Evolutionary conservation across 2,113 vertebrate species (phyloP), one percentile per base, ranked within the genome.

Genomic region (Panurus biarmicus): DNA sequence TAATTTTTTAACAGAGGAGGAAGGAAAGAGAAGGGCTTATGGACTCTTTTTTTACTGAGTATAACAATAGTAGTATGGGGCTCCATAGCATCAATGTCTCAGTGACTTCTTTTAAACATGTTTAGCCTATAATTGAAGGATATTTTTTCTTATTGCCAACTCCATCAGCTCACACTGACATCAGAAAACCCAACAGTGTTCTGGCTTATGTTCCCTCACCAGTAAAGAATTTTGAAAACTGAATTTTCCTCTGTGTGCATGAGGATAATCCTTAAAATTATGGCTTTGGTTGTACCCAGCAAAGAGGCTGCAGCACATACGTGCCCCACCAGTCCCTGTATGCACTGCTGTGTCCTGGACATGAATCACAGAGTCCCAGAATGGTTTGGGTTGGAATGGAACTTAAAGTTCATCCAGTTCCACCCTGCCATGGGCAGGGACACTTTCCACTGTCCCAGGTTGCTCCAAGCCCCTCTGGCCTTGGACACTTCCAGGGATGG

Each of bases 1-100:
- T 94, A 58, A 85, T 91, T 96, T 94, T 91, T 89, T 82, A 95
- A 75, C 90, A 91, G 82, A 92, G 85, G 85, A 87, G 79, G 75
- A 40, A 90, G 72, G 51, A 93, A 71, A 93, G 53, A 76, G 62
- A 83, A 75, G 64, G 93, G 83, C 50, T 89, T 83, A 66, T 33
- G 56, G 79, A 85, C 36, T 93, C 84, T 45, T 36, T 91, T 83
- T 60, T 40, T 70, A 89, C 87, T 38, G 57, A 92, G 36, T 90
- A 35, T 21, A 85, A 44, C 60, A 93, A 89, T 45, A 90, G 75
- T 38, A 92, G 29, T 75, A 62, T 45, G 72, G 85, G 56, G 57
- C 67, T 91, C 80, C 23, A 19, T 26, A 67, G 56, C 82, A 84
- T 70, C n/a, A 73, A 22, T 26, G 33, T 64, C 83, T 93, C 75